phyloP scores from a whole-genome alignment of 2,888 invertebrate species.

The Acrobeloides nanus region DNA sequence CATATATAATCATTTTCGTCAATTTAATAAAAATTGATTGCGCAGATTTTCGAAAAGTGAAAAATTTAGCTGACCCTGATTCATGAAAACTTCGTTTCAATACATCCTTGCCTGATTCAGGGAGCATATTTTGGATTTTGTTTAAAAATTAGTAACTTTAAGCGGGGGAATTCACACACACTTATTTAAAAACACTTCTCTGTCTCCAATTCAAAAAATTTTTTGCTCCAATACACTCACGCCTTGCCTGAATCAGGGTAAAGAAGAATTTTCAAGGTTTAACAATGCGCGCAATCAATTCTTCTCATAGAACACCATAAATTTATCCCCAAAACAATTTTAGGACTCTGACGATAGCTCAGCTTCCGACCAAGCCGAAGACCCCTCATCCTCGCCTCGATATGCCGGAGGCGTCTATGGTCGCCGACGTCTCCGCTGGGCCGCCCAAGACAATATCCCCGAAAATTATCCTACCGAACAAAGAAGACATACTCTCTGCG shows the following conservation, averaged over 20 bases:
- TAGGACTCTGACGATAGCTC: slow-evolving; percentile 49
- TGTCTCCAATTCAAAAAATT: no score
- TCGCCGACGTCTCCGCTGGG: slow-evolving; percentile 15
- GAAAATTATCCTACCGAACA: slow-evolving; percentile 21
- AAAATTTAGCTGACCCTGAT: no score
- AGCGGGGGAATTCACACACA: no score
- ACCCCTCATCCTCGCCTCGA: slow-evolving; percentile 11
- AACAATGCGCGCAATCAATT: no score
- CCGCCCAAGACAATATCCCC: slow-evolving; percentile 6
- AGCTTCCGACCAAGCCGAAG: slow-evolving; percentile 30
- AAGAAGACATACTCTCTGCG: slow-evolving; percentile 39
- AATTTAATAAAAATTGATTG: no score
- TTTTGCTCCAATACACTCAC: no score
- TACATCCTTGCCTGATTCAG: not conserved
- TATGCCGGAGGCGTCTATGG: slow-evolving; percentile 8
- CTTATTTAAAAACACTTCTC: no score
- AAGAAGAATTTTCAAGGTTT: no score
- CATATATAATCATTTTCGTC: slow-evolving; percentile 1
- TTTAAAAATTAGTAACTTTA: no score
- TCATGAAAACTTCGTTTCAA: not conserved
- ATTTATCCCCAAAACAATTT: slow-evolving; percentile 10
- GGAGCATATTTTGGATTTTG: no score
- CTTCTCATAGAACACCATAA: no score
- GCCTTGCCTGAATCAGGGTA: no score
- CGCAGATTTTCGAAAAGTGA: slow-evolving; percentile 1